Conservation (phyloP, 2,113 vertebrate genomes). For the Burhinus oedicnemus region DNA sequence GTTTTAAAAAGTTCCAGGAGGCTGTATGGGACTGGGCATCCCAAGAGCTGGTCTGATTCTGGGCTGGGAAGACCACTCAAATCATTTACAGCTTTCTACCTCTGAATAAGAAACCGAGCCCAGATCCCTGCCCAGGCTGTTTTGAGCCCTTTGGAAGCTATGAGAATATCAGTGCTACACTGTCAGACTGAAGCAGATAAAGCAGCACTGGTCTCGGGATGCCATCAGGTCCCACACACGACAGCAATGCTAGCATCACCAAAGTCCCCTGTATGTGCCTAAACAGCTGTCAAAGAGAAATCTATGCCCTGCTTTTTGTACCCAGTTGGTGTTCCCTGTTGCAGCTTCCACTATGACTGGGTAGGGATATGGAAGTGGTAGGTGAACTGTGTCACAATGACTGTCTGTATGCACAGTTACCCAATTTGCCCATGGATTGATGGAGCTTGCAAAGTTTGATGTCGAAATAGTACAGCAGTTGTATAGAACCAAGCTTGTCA, state of each 20-base stretch:
- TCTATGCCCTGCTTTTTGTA: not conserved
- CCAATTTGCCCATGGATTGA: not conserved
- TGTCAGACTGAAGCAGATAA: not conserved
- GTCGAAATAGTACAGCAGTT: not conserved
- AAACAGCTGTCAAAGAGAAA: not conserved
- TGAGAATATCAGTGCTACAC: rapidly evolving
- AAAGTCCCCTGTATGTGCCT: rapidly evolving
- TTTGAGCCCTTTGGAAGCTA: not conserved
- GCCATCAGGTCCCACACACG: not conserved
- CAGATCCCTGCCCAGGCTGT: not conserved
- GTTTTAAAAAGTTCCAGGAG: not conserved
- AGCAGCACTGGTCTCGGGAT: not conserved
- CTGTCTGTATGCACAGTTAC: not conserved
- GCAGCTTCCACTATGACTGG: not conserved
- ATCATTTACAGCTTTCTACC: not conserved
- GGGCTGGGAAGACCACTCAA: not conserved
- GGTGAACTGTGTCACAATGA: not conserved
- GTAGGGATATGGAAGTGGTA: not conserved
- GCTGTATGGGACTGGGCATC: not conserved
- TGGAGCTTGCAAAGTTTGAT: not conserved
- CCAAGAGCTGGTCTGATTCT: not conserved
- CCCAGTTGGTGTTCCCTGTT: rapidly evolving
- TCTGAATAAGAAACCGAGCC: not conserved
- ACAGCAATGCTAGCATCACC: not conserved
- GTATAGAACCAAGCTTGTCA: not conserved